A percentile compares a stretch with the other conserved stretches of the same genome.
These are phyloP conservation scores for Drosophila stalkeri DNA, from an alignment of 2,888 invertebrate species.

Conservation along the genomic window DNA sequence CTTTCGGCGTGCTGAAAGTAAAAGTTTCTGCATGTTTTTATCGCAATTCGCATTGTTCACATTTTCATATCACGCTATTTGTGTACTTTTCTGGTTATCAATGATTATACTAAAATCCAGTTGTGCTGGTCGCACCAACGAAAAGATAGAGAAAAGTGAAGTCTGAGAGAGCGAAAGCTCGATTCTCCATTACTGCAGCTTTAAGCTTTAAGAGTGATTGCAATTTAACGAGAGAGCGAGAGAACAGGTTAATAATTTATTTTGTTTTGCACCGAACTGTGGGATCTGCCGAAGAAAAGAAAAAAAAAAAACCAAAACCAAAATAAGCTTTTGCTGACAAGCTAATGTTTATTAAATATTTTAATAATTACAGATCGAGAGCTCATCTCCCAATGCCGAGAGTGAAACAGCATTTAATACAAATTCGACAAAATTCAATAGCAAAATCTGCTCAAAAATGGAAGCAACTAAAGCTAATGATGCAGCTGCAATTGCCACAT, in stretches of 20 bases:
- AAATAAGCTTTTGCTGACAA: conserved; percentile 11
- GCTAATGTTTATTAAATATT: conserved; percentile 9
- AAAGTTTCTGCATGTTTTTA: conserved; percentile 38
- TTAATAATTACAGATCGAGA: conserved; percentile 82
- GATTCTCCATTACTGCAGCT: conserved; percentile 16
- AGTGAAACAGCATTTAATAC: conserved; percentile 85
- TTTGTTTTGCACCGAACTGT: conserved; percentile 17
- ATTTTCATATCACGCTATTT: conserved; percentile 60
- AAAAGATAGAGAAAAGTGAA: conserved; percentile 5
- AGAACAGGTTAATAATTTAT: conserved; percentile 4
- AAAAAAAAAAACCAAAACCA: neutral
- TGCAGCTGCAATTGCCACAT: conserved; percentile 79
- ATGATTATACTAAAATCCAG: conserved; percentile 13
- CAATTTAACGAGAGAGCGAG: conserved; percentile 5
- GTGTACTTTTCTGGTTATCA: conserved; percentile 65
- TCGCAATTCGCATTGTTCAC: conserved; percentile 51
- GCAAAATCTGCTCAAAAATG: conserved; percentile 77
- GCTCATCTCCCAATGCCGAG: conserved; percentile 85
- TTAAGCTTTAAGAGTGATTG: conserved; percentile 16
- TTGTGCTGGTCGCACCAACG: conserved; percentile 29
- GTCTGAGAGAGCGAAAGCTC: conserved; percentile 9
- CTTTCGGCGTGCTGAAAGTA: neutral
- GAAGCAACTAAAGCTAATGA: conserved; percentile 81
- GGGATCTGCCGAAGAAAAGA: neutral
- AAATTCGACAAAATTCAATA: conserved; percentile 84